Evolutionary conservation across 2,888 invertebrate genomes (phyloP), one percentile per base, ranked within the genome.

Genomic region (Glyphotaelius pellucidus): DNA sequence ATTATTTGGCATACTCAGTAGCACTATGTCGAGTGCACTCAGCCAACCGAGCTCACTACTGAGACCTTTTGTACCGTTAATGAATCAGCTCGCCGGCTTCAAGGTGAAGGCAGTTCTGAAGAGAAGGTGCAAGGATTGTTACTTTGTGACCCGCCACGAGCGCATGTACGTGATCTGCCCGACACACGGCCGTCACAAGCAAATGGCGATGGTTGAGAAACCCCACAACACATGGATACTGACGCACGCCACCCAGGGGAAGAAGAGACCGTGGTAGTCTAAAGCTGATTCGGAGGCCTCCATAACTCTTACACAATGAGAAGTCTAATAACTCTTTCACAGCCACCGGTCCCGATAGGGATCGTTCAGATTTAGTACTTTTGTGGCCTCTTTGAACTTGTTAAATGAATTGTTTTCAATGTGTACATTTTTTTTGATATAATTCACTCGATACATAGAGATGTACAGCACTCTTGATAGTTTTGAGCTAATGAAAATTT

Each of bases 51-150:
- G 30, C 80, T n/a, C 35, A 31, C 30, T 92, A 11, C 35, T 92
- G 30, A 87, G 81, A 79, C 47, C 92, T 31, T 25, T 42, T 52
- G 12, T 90, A 19, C 91, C 92, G 12, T n/a, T 67, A 25, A 30
- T 92, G 3, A 92, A 32, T 47, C 95, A 95, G 93, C 94, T 94
- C 2, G 96, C 97, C 92, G 97, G 97, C 4, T 96, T 98, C 94
- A 98, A 98, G 96, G 96, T 97, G 4, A 98, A 97, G 94, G 98
- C 97, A 9, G 95, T 95, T 30, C 95, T 98, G 52, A 96, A 96
- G 92, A 96, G 97, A 91, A 97, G 98, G 81, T 99, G 99, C 94
- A 97, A 97, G 95, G 97, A 97, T 94, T 99, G 99, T 94, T 98
- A 97, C 94, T 96, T 97, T 94, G 97, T 98, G 19, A 95, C 96